Evolutionary conservation across 2,797 vertebrate species (phyloP).

Genomic region (Iguana delicatissima): DNA sequence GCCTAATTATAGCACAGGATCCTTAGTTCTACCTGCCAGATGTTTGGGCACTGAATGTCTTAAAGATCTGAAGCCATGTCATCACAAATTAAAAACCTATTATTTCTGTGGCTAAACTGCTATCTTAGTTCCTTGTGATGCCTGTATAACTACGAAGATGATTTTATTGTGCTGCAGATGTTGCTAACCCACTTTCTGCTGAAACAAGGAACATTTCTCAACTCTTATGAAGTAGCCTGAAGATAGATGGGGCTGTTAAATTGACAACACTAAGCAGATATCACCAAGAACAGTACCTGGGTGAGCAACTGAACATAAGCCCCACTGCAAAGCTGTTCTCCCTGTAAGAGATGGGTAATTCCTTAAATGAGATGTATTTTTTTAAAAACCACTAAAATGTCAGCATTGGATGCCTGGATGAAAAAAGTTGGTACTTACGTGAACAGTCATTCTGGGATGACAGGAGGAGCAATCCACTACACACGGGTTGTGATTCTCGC

Average conservation of each 20-base stretch:
- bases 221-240: not conserved
- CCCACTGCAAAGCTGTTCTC: not conserved
- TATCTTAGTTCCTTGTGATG: conserved; percentile 1
- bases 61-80: conserved; percentile 5
- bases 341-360: too few relatives aligned
- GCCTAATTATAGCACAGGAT: conserved; percentile 25
- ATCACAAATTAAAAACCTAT: conserved; percentile 14
- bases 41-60: conserved; percentile 5
- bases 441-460: too few relatives aligned
- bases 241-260: not conserved
- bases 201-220: not conserved
- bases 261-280: not conserved
- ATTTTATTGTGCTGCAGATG: conserved; percentile 14
- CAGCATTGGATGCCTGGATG: not conserved
- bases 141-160: conserved; percentile 3
- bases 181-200: conserved; percentile 4
- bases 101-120: conserved; percentile 1
- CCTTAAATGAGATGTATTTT: too few relatives aligned
- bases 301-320: not conserved
- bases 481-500: too few relatives aligned
- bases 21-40: conserved; percentile 30
- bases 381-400: too few relatives aligned
- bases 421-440: too few relatives aligned
- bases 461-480: too few relatives aligned
- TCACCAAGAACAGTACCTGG: not conserved